Base-by-base conservation (phyloP, 2,797 vertebrate genomes). In the Siniperca undulata region DNA sequence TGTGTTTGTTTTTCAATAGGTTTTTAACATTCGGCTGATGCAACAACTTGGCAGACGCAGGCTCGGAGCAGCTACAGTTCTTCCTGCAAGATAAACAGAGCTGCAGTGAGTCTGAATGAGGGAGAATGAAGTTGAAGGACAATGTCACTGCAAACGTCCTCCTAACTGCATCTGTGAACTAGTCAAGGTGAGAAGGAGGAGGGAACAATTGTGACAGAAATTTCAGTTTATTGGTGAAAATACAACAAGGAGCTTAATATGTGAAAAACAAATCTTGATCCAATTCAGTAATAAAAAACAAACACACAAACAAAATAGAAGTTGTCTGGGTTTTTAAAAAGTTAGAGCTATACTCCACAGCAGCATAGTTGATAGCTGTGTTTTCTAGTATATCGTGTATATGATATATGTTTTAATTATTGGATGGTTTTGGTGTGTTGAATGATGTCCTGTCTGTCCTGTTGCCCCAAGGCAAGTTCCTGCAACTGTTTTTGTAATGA, bases 1-100 rank as follows among this genome's bases (percentile, higher is more conserved):
- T 91, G 94, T 95, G 94, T 95, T 95, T 95, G 94, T 95, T 95
- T 95, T 95, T 94, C 91, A 92, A 91, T 91, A 83, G 88, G 46
- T 81, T 90, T 91, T 91, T 90, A 83, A 82, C 30, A 67, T 91
- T 88, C 46, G 82, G 85, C 90, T 92, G 91, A 94, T 94, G 90
- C 91, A 94, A 93, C 87, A 36, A 30, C 50, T 89, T 92, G 93
- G 91, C 91, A 94, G 82, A 76, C 56, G 11, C 2, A 1, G 64
- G 53, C 74, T 83, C 14, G 0, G 55, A 83, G 80, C 66, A 59
- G 80, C 66, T 67, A 50, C n/a, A 72, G 74, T 78, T 84, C 20
- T 68, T 85, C 55, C 81, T 78, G 74, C 40, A 50, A 67, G 72
- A 89, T 27, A 64, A 85, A 84, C 83, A 72, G 69, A 61, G 76